These are phyloP conservation scores for Paradoxurus hermaphroditus DNA, from an alignment of 2,113 vertebrate species.

Conservation along the genomic window DNA sequence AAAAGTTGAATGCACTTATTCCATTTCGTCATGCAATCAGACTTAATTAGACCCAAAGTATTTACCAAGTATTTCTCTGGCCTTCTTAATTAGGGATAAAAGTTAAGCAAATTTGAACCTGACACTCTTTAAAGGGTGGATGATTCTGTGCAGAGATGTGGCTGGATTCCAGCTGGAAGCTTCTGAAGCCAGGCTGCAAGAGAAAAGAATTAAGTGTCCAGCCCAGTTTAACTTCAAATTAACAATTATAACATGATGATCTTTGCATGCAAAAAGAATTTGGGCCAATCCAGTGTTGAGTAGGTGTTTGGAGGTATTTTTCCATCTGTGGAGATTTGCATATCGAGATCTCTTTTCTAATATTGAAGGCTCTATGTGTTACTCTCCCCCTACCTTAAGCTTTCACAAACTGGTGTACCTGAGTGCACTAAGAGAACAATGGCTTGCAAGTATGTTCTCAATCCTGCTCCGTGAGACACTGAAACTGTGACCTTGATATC, in stretches of 20 bases:
- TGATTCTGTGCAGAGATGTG: conserved; percentile 38
- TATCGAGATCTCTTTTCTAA: neutral
- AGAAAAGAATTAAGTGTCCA: neutral
- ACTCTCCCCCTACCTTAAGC: neutral
- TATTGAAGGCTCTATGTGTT: neutral
- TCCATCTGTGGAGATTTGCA: neutral
- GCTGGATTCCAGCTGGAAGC: conserved; percentile 10
- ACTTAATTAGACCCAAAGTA: conserved; percentile 57
- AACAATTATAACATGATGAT: neutral
- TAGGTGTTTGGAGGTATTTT: conserved; percentile 2
- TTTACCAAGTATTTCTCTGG: conserved; percentile 57
- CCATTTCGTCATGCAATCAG: conserved; percentile 50
- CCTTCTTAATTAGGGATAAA: conserved; percentile 61
- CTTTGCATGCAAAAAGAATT: neutral
- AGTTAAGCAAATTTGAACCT: conserved; percentile 53
- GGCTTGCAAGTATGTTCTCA: neutral
- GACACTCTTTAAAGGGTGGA: conserved; percentile 29
- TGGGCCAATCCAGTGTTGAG: neutral
- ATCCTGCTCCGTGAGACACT: neutral
- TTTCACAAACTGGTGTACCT: neutral
- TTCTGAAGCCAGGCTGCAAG: neutral
- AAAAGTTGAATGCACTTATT: neutral
- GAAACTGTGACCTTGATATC: neutral
- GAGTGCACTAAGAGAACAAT: neutral
- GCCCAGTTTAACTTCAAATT: neutral